A percentile compares a stretch with the other conserved stretches of the same genome.
These are phyloP conservation scores for Chrysolina oricalcia DNA, from an alignment of 2,888 invertebrate species.

Conservation along the genomic window DNA sequence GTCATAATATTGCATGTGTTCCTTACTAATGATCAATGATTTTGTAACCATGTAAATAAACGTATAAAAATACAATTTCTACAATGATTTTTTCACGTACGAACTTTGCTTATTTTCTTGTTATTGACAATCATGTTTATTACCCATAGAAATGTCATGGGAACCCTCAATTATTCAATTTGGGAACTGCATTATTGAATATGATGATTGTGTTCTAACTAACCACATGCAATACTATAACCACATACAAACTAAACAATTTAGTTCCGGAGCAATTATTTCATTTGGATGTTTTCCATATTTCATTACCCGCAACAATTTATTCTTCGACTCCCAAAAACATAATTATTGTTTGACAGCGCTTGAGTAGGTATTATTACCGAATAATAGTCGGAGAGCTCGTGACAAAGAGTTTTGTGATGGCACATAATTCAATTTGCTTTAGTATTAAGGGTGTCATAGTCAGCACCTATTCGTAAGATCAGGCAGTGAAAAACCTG, in stretches of 20 bases:
- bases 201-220: neutral
- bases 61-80: neutral
- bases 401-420: no score
- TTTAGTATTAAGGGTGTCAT: no score
- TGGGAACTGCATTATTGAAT: constrained; percentile 8
- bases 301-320: no score
- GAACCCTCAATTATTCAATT: constrained; percentile 7
- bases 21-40: neutral
- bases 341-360: no score
- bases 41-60: neutral
- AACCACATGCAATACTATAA: neutral
- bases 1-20: no score
- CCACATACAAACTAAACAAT: neutral
- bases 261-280: neutral
- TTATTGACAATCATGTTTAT: neutral
- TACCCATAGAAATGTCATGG: neutral
- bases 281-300: no score
- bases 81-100: neutral
- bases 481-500: no score
- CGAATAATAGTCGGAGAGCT: no score
- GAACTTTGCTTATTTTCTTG: constrained; percentile 4
- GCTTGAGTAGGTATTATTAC: no score
- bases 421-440: no score
- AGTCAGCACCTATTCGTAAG: no score
- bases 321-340: no score